phyloP scores from a whole-genome alignment of 2,797 vertebrate genomes.

The Channallabes apus region DNA sequence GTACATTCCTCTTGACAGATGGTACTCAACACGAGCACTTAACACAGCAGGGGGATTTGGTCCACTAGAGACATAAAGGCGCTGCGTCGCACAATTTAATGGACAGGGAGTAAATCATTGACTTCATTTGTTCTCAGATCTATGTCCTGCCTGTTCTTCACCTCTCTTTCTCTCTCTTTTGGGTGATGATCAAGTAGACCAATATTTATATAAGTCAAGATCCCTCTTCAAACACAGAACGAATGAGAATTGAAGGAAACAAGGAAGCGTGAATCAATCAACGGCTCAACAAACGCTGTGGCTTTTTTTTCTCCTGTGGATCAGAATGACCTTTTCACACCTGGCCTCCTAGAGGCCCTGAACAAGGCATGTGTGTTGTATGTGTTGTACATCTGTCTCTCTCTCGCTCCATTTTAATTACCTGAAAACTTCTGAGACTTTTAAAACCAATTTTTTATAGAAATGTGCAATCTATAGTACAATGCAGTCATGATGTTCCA shows the following conservation, averaged over 20 bases:
- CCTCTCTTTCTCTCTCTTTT: constrained; percentile 10
- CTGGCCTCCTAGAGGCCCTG: constrained; percentile 18
- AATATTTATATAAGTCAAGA: constrained; percentile 47
- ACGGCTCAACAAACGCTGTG: not conserved
- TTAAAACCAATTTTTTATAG: not conserved
- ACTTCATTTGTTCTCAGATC: constrained; percentile 19
- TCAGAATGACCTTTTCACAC: constrained; percentile 34
- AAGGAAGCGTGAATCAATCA: constrained; percentile 45
- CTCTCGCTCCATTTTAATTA: not conserved
- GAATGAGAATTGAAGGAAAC: constrained; percentile 43
- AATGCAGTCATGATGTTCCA: not conserved
- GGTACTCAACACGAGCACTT: constrained; percentile 33
- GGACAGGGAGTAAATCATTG: constrained; percentile 39
- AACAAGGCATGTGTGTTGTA: not conserved
- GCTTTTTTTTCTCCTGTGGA: constrained; percentile 28
- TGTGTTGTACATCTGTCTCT: not conserved
- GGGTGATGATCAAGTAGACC: constrained; percentile 41
- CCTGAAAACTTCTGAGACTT: not conserved
- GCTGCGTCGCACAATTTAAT: not conserved
- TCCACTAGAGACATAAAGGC: constrained; percentile 22
- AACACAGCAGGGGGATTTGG: constrained; percentile 38
- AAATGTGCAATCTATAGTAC: not conserved
- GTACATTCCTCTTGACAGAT: constrained; percentile 33
- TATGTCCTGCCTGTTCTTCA: constrained; percentile 13
- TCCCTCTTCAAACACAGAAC: constrained; percentile 47